Evolutionary conservation across 1,140 invertebrate species (phyloP), one percentile per base, ranked within the genome.

Genomic region (Apis laboriosa): DNA sequence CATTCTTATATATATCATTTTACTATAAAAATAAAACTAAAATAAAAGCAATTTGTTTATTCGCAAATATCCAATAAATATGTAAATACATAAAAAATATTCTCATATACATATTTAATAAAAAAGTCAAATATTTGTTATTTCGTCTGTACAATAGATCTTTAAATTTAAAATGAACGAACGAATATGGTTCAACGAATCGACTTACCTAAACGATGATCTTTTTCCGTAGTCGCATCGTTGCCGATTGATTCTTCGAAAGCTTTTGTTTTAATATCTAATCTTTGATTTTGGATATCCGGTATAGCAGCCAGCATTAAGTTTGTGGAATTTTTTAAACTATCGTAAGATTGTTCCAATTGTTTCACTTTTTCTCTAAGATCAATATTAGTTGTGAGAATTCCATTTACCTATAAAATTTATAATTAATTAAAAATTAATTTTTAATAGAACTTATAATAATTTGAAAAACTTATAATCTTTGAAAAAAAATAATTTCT

Each of bases 301-400:
- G 70, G 63, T 13, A 90, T 70, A 12, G 86, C 77, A 43, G 84
- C 53, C 9, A 90, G 51, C 68, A 92, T 79, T 58, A 84, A 67
- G 67, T 81, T 87, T 13, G 89, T 92, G 3, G 89, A 90, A 84
- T 92, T 92, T 73, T 91, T 89, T 19, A 92, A 64, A 43, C 34
- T 58, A 28, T 61, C 89, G 49, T 91, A 92, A 4, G 86, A 84
- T 56, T 92, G 80, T 43, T 93, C 90, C 61, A 93, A 76, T 70
- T 90, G 85, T 13, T 90, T 88, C 12, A 93, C 34, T 67, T 77
- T 92, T n/a, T 80, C 80, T 17, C 81, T 89, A 17, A 91, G 68
- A 56, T 90, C 85, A 0, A 67, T 17, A 2, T 92, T 86, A 1
- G 82, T 85, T 13, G 76, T 55, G 9, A 90, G 87, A 51, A 91